Percentiles rank a stretch among this genome's conserved stretches.
phyloP scores from a whole-genome alignment of 2,888 invertebrate genomes.

The Choreutis nemorana region DNA sequence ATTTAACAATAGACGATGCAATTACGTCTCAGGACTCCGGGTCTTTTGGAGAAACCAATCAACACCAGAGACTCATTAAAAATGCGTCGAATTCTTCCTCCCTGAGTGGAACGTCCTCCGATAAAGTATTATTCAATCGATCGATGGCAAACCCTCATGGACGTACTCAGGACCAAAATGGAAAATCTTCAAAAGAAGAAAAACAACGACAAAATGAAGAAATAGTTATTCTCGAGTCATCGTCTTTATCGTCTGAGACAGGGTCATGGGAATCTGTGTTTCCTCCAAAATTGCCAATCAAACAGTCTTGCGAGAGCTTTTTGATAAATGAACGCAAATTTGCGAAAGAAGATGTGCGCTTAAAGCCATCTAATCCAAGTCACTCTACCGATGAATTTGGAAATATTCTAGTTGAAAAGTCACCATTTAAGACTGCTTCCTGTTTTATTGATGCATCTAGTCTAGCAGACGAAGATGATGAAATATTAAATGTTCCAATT shows the following conservation, averaged over 20 bases:
- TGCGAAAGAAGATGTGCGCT: constrained; percentile 12
- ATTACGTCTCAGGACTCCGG: constrained; percentile 22
- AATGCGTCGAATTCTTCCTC: constrained; percentile 14
- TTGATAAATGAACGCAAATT: constrained; percentile 46
- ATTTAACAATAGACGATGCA: constrained; percentile 35
- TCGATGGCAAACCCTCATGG: too few species aligned
- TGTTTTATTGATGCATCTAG: constrained; percentile 84
- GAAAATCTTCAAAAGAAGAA: constrained; percentile 58
- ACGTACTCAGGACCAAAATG: too few species aligned
- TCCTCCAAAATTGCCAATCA: constrained; percentile 45
- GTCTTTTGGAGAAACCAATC: constrained; percentile 20
- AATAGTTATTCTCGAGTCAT: constrained; percentile 68
- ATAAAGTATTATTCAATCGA: constrained; percentile 15
- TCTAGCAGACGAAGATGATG: constrained; percentile 74
- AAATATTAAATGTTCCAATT: constrained; percentile 14
- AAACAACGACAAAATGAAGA: constrained; percentile 70
- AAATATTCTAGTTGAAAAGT: constrained; percentile 22
- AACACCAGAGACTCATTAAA: constrained; percentile 16
- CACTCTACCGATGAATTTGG: constrained; percentile 42
- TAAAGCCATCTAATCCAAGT: constrained; percentile 11
- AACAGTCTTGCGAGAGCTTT: constrained; percentile 48
- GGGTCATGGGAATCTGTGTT: constrained; percentile 72
- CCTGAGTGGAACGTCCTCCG: constrained; percentile 16
- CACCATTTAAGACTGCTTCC: constrained; percentile 35
- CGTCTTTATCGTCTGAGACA: constrained; percentile 70